A percentile compares a stretch with the other conserved stretches of the same genome.
Evolutionary conservation across 2,888 invertebrate species (phyloP).

Genomic region (Zeuzera pyrina): DNA sequence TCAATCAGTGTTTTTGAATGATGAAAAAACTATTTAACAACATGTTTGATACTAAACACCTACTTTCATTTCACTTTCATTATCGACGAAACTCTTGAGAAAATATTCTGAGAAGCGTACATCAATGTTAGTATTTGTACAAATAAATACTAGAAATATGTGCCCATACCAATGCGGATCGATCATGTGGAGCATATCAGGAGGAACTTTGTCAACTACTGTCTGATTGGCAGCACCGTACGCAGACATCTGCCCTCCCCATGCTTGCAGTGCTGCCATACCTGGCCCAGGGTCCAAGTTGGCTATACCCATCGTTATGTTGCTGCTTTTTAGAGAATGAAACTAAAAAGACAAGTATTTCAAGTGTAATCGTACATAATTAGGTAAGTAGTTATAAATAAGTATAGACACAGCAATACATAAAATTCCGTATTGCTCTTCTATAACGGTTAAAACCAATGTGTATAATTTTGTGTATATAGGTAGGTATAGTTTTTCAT

Average conservation of each 20-base stretch:
- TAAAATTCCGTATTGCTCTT: too few species aligned
- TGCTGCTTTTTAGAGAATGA: too few species aligned
- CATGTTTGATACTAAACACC: too few species aligned
- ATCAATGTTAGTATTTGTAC: not conserved
- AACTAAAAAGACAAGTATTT: conserved; percentile 9
- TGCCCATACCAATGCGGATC: conserved; percentile 81
- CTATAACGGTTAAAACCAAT: too few species aligned
- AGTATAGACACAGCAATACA: too few species aligned
- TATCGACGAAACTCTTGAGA: not conserved
- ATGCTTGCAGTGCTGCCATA: conserved; percentile 57
- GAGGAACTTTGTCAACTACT: conserved; percentile 85
- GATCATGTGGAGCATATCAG: conserved; percentile 83
- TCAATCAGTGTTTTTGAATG: too few species aligned
- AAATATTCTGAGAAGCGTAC: not conserved
- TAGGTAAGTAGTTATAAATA: too few species aligned
- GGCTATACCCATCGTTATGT: conserved; percentile 43
- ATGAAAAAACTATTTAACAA: too few species aligned
- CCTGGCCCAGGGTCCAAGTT: conserved; percentile 61
- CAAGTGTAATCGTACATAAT: too few species aligned
- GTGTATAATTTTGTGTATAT: too few species aligned
- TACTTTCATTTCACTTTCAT: not conserved
- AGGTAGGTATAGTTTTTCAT: too few species aligned
- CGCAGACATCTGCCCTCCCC: conserved; percentile 61
- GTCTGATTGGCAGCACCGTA: conserved; percentile 79
- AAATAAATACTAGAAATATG: not conserved